phyloP scores from a whole-genome alignment of 2,888 invertebrate genomes.

The Drosophila paramelanica region DNA sequence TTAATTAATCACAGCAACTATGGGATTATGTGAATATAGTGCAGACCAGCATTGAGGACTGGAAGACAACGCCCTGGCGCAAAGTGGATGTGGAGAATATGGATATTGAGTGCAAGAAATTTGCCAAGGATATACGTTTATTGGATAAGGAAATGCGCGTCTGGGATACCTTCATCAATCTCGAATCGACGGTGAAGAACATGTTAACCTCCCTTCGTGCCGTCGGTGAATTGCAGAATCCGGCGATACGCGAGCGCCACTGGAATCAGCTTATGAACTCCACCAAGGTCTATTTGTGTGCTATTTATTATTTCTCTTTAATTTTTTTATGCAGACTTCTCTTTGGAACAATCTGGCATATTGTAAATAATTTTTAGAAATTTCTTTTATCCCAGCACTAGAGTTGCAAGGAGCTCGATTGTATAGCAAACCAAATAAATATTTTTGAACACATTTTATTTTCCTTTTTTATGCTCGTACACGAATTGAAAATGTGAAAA shows the following conservation, averaged over 20 bases:
- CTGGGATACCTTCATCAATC: slow-evolving; percentile 95
- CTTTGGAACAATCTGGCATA: slow-evolving; percentile 49
- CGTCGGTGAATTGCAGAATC: slow-evolving; percentile 97
- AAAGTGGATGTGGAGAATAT: slow-evolving; percentile 99
- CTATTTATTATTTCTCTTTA: slow-evolving; percentile 15
- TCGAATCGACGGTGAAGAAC: slow-evolving; percentile 97
- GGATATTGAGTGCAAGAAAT: slow-evolving; percentile 99
- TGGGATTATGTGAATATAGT: slow-evolving; percentile 98
- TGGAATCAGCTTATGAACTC: slow-evolving; percentile 99
- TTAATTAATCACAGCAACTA: slow-evolving; percentile 88
- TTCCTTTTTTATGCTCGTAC: slow-evolving; percentile 28
- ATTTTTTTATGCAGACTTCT: not conserved
- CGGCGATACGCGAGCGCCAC: slow-evolving; percentile 97
- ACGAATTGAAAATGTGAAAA: no score
- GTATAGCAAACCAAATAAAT: slow-evolving; percentile 74
- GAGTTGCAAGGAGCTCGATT: slow-evolving; percentile 60
- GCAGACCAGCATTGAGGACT: slow-evolving; percentile 95
- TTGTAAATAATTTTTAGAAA: slow-evolving; percentile 66
- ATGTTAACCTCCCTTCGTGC: slow-evolving; percentile 97
- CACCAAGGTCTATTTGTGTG: slow-evolving; percentile 90
- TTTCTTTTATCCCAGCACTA: slow-evolving; percentile 61
- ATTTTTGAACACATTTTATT: slow-evolving; percentile 31
- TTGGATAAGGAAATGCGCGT: slow-evolving; percentile 97
- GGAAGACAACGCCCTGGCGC: slow-evolving; percentile 98
- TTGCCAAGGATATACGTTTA: slow-evolving; percentile 96